Base-by-base conservation (phyloP, 2,113 vertebrate species). In the Steatornis caripensis region DNA sequence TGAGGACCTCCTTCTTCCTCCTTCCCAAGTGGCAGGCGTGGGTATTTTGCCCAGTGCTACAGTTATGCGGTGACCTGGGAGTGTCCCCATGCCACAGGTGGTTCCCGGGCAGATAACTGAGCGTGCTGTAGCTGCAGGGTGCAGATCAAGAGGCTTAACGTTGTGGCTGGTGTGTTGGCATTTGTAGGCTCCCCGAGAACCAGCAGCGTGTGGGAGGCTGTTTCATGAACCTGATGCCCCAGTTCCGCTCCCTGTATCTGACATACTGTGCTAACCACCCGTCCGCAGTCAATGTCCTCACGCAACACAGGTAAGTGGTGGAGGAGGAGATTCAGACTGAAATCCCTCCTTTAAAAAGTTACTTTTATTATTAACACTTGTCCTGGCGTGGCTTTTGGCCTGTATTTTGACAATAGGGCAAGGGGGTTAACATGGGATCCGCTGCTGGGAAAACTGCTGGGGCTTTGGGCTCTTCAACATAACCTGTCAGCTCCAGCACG, bases 241-340 rank as follows among this genome's bases (percentile, higher is more conserved):
- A 99, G 98, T 99, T 99, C 98, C 98, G 98, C 90, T 98, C 96
- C 18, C 97, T 99, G 91, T 99, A 99, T 96, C 97, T 99, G 95
- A 97, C 98, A 0, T 99, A 99, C 97, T 99, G 99, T 58, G 99
- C 98, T 70, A 99, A 99, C 92, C 99, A 99, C 89, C 99, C 99
- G 0, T 99, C 98, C 5, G 99, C 99, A 12, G 99, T 99, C 84
- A 98, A 96, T 22, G 99, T 99, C 93, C 98, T 99, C 95, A 99
- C 99, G 6, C 98, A 99, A 39, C 99, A 99, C 98, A 99, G 99
- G 99, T 99, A 97, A 98, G 97, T 81, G 62, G 16, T 48, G 48
- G 43, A 70, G 61, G 29, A 72, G 68, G 46, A 46, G n/a, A 30
- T n/a, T 27, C 19, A 45, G 53, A 12, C 61, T 43, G 26, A 82